Percentiles rank a stretch among this genome's conserved stretches.
These are phyloP conservation scores for Isoperla grammatica DNA, from an alignment of 2,888 invertebrate genomes.

Conservation along the genomic window DNA sequence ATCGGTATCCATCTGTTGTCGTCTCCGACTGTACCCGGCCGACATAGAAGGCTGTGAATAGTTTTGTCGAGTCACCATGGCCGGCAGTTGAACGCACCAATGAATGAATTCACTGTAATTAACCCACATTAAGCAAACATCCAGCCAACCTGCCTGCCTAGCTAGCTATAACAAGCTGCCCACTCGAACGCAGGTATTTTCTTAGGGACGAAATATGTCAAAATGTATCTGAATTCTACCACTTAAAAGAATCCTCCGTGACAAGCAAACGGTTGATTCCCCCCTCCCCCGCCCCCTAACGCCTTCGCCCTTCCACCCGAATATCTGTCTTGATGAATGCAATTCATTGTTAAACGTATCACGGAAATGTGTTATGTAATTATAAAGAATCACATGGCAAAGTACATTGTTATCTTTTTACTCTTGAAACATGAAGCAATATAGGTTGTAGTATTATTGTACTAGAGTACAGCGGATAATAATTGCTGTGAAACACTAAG, in stretches of 20 bases:
- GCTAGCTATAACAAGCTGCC: not conserved
- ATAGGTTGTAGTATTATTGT: too few species aligned
- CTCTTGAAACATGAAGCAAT: too few species aligned
- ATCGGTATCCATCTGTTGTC: not conserved
- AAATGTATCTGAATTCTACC: slow-evolving; percentile 2
- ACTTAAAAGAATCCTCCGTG: not conserved
- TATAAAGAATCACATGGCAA: too few species aligned
- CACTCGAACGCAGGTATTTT: slow-evolving; percentile 1
- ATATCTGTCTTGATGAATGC: too few species aligned
- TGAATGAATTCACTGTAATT: slow-evolving; percentile 20
- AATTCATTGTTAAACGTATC: too few species aligned
- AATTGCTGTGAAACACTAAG: too few species aligned
- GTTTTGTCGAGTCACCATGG: slow-evolving; percentile 7
- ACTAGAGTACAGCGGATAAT: too few species aligned
- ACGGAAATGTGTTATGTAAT: too few species aligned
- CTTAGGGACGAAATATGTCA: slow-evolving; percentile 14
- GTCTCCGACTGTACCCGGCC: slow-evolving; percentile 4
- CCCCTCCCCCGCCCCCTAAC: too few species aligned
- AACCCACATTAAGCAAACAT: slow-evolving; percentile 27
- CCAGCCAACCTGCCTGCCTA: not conserved
- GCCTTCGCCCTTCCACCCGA: too few species aligned
- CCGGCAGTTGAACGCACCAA: not conserved
- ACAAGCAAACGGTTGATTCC: too few species aligned
- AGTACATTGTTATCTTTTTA: too few species aligned
- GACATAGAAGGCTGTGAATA: not conserved